A percentile compares a stretch with the other conserved stretches of the same genome.
These are phyloP conservation scores for Thamnaconus septentrionalis DNA, from an alignment of 2,113 vertebrate species.

Conservation along the genomic window DNA sequence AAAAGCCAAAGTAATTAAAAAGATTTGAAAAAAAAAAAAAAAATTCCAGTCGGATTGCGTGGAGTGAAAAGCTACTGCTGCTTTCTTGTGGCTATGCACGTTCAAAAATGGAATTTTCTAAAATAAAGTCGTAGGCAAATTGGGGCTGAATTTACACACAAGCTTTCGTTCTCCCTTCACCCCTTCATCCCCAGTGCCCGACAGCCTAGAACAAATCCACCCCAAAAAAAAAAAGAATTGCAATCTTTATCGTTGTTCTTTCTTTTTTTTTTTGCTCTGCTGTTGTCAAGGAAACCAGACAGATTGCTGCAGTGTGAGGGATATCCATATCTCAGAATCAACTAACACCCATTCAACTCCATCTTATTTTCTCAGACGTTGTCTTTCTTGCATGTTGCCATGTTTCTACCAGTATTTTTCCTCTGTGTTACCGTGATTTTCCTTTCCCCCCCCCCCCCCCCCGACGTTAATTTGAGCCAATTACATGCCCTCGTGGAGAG, in stretches of 20 bases:
- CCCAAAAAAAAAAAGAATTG: slow-evolving; percentile 33
- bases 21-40: too few species aligned
- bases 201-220: slow-evolving; percentile 14
- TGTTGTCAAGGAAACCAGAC: slow-evolving; percentile 60
- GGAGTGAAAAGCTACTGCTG: not conserved
- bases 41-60: not conserved
- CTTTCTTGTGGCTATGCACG: slow-evolving; percentile 11
- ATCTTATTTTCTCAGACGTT: slow-evolving; percentile 67
- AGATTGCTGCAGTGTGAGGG: slow-evolving; percentile 58
- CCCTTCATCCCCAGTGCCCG: not conserved
- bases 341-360: slow-evolving; percentile 77
- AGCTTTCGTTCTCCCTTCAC: slow-evolving; percentile 33
- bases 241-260: slow-evolving; percentile 5
- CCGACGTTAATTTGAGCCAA: slow-evolving; percentile 39
- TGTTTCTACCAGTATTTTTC: slow-evolving; percentile 57
- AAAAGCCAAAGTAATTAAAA: too few species aligned
- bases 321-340: slow-evolving; percentile 48
- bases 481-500: too few species aligned
- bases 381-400: slow-evolving; percentile 75
- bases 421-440: slow-evolving; percentile 34
- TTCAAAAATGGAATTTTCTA: slow-evolving; percentile 4
- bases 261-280: slow-evolving; percentile 10
- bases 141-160: slow-evolving; percentile 48
- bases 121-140: slow-evolving; percentile 31
- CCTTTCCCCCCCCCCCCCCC: slow-evolving; percentile 42